Conservation (phyloP, 2,113 vertebrate genomes). For the Rhinoptilus africanus region DNA sequence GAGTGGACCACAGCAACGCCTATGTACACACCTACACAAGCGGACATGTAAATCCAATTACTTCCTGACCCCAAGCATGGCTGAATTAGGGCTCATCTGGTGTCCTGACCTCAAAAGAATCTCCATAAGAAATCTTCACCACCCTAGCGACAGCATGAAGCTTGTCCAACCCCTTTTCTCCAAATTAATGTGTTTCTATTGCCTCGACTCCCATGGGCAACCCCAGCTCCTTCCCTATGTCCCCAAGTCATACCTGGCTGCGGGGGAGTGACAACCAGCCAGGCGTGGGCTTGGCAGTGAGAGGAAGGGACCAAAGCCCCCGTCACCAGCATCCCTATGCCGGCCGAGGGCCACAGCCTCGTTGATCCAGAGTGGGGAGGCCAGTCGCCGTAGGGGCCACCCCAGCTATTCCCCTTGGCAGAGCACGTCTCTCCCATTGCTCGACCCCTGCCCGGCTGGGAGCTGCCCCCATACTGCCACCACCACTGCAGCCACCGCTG, state of each 20-base stretch:
- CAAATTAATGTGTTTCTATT: fast-evolving
- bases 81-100: too few species aligned
- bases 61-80: background rate
- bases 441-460: fast-evolving
- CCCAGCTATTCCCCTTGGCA: too few species aligned
- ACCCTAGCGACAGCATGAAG: fast-evolving
- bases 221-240: background rate
- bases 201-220: fast-evolving
- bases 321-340: fast-evolving
- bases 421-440: fast-evolving
- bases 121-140: background rate
- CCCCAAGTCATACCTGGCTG: background rate
- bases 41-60: fast-evolving
- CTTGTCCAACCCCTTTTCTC: background rate
- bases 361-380: fast-evolving
- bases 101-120: background rate
- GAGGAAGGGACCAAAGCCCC: background rate
- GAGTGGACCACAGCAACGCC: background rate
- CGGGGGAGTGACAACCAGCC: background rate
- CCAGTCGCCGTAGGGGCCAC: fast-evolving
- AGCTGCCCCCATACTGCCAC: background rate
- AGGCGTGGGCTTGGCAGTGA: fast-evolving
- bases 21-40: background rate
- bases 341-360: fast-evolving
- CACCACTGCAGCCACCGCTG: background rate